A percentile compares a stretch with the other conserved stretches of the same genome.
phyloP scores from a whole-genome alignment of 2,797 vertebrate genomes.

The Gallirallus australis region DNA sequence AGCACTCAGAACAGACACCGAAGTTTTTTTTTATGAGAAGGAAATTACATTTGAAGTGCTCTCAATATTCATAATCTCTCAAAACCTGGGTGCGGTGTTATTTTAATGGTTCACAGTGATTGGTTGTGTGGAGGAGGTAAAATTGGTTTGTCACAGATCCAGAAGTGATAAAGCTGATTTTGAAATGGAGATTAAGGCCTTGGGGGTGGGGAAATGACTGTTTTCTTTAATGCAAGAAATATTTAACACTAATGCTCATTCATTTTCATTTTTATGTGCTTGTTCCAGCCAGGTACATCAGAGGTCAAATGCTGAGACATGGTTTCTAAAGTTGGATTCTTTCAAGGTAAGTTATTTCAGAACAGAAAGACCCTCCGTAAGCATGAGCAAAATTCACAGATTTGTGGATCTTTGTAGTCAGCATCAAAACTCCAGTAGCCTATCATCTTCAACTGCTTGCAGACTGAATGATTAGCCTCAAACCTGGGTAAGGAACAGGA shows the following conservation, averaged over 20 bases:
- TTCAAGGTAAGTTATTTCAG: background rate
- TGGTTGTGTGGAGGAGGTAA: constrained; percentile 48
- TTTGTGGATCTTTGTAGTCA: background rate
- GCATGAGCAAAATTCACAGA: background rate
- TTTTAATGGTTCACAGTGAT: constrained; percentile 3
- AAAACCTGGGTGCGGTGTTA: background rate
- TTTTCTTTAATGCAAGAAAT: constrained; percentile 25
- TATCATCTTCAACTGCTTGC: background rate
- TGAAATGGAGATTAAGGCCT: constrained; percentile 31
- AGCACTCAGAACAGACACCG: constrained; percentile 31
- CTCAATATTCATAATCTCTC: constrained; percentile 52
- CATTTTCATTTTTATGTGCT: constrained; percentile 3
- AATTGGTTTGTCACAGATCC: constrained; percentile 51
- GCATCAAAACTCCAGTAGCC: background rate
- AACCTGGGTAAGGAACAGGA: background rate
- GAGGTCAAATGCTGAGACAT: background rate
- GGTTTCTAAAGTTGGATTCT: background rate
- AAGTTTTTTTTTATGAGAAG: constrained; percentile 31
- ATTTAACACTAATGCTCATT: constrained; percentile 1
- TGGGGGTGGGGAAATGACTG: background rate
- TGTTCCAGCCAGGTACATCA: background rate
- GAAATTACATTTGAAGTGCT: constrained; percentile 49
- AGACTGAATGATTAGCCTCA: background rate
- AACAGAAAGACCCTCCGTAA: background rate
- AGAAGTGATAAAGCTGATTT: constrained; percentile 46